Conservation (phyloP, 2,888 invertebrate genomes). For the Mayetiola destructor region DNA sequence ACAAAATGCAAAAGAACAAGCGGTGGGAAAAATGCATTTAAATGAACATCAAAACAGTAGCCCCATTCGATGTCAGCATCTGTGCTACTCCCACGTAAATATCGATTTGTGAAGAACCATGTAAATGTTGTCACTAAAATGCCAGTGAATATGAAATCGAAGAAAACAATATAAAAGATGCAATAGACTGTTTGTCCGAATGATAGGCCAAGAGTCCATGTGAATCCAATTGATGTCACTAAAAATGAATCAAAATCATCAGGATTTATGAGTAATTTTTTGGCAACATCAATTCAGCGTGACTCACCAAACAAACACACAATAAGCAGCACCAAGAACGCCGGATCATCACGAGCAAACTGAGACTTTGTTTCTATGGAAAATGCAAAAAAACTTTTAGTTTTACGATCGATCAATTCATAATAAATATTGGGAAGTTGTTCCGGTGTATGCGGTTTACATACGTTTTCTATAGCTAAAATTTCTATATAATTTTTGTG, state of each 20-base stretch:
- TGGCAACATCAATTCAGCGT: background rate
- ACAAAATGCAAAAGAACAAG: conserved; percentile 84
- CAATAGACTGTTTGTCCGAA: conserved; percentile 61
- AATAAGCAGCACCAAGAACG: conserved; percentile 83
- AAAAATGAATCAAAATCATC: conserved; percentile 21
- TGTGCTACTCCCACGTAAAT: conserved; percentile 27
- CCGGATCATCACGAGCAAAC: conserved; percentile 97
- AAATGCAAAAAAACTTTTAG: conserved; percentile 24
- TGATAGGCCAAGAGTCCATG: conserved; percentile 57
- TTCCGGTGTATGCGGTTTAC: conserved; percentile 23
- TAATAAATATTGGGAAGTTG: background rate
- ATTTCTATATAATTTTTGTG: conserved; percentile 94
- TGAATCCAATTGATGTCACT: conserved; percentile 85
- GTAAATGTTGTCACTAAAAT: conserved; percentile 72
- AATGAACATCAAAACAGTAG: conserved; percentile 94
- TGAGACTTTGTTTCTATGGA: conserved; percentile 95
- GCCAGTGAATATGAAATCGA: conserved; percentile 87
- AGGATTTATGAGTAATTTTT: background rate
- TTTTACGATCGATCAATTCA: background rate
- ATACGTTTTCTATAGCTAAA: conserved; percentile 95
- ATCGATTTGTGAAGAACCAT: conserved; percentile 52
- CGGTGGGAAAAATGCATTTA: conserved; percentile 97
- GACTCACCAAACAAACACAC: conserved; percentile 65
- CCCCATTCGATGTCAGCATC: conserved; percentile 79
- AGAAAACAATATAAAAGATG: conserved; percentile 78